Base-by-base conservation (phyloP, 2,888 invertebrate species). In the Chloroclysta siterata region DNA sequence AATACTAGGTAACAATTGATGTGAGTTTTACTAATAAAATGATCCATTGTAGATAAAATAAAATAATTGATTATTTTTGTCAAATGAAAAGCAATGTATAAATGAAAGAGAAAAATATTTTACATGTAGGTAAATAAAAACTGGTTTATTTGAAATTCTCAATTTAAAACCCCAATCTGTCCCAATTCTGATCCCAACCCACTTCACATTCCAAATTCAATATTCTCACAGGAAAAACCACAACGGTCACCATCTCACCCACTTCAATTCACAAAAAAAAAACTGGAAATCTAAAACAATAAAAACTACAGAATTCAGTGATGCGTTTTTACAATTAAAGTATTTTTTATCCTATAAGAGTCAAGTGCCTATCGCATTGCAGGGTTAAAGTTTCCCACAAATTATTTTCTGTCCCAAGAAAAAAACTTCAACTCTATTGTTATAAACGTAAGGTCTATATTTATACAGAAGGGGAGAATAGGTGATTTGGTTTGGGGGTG, bases 301-400 rank as follows among this genome's bases (percentile, higher is more conserved):
- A 84, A 77, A 65, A 79, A 74, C 90, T 91, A 69, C 72, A 83
- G 73, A 84, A 89, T 56, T 65, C 89, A 91, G 71, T 77, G 85
- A 85, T 73, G 83, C 91, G 85, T 76, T 85, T 79, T 76, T 74
- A 79, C 79, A 80, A 83, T 82, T 78, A 78, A 83, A 84, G 82
- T 83, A 82, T 82, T 89, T 88, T 90, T 88, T 88, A 86, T 85
- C 86, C 82, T 80, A 80, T 80, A 80, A 80, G 82, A 74, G 88
- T 90, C 89, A 90, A 91, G 91, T 82, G 84, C 80, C 83, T 84
- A 89, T 90, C 90, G 87, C 82, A 75, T 87, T 81, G 87, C 86
- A 77, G 72, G 76, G 76, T 74, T 77, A 73, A 74, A 73, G 63
- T 72, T 69, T 42, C 72, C 78, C 59, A 76, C 33, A 7, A 47